Evolutionary conservation across 2,113 vertebrate genomes (phyloP).

Genomic region (Formicarius rufipectus): DNA sequence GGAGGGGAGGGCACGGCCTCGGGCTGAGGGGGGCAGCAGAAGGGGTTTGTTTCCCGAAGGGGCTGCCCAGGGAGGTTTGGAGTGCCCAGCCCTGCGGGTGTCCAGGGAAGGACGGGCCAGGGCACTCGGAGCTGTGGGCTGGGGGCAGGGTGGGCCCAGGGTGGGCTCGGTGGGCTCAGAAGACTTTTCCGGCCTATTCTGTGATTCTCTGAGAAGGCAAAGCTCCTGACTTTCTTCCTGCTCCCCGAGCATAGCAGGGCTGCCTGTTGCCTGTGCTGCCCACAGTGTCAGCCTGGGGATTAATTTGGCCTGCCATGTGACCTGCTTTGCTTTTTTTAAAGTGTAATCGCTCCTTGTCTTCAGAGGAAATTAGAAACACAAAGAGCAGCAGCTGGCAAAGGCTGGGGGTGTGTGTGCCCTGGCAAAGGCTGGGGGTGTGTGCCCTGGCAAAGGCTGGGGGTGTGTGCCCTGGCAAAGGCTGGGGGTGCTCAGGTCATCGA

Average conservation of each 20-base stretch:
- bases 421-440: too few species aligned
- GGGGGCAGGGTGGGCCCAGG: too few species aligned
- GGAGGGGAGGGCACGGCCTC: too few species aligned
- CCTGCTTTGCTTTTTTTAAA: not conserved
- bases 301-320: not conserved
- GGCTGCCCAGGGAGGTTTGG: not conserved
- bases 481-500: too few species aligned
- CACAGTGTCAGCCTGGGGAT: not conserved
- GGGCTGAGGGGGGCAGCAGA: rapidly evolving
- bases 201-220: too few species aligned
- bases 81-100: too few species aligned
- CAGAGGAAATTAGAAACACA: not conserved
- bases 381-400: not conserved
- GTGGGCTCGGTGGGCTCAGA: too few species aligned
- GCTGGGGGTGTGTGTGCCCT: too few species aligned
- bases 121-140: too few species aligned
- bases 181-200: too few species aligned
- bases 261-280: not conserved
- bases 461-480: not conserved
- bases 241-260: rapidly evolving
- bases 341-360: not conserved
- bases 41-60: rapidly evolving
- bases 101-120: too few species aligned
- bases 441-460: too few species aligned
- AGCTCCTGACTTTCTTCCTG: rapidly evolving